A percentile compares a stretch with the other conserved stretches of the same genome.
phyloP scores from a whole-genome alignment of 2,888 invertebrate species.

The Pachliopta kotzebuea region DNA sequence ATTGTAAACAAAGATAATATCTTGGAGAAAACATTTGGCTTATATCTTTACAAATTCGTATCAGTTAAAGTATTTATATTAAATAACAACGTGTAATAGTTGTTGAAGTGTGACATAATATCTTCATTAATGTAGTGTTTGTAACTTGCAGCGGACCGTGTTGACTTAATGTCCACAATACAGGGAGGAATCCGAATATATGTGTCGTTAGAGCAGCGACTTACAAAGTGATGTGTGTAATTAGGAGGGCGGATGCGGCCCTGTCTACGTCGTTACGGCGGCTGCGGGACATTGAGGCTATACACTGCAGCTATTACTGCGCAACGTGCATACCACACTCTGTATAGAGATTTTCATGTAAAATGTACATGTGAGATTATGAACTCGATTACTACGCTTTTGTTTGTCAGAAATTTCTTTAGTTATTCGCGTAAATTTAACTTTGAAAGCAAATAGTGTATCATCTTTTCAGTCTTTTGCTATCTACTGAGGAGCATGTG shows the following conservation, averaged over 20 bases:
- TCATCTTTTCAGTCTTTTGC: too few species aligned
- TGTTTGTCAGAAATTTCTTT: background rate
- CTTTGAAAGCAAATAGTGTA: too few species aligned
- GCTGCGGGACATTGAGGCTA: constrained; percentile 15
- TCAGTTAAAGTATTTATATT: background rate
- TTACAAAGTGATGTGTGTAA: constrained; percentile 23
- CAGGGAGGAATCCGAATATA: constrained; percentile 14
- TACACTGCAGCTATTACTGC: constrained; percentile 2
- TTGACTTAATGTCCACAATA: constrained; percentile 15
- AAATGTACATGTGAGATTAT: background rate
- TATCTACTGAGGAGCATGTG: too few species aligned
- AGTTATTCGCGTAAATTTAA: background rate
- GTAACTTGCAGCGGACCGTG: constrained; percentile 2
- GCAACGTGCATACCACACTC: background rate
- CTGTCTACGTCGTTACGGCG: constrained; percentile 20
- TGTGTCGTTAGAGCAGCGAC: constrained; percentile 11
- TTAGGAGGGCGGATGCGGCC: constrained; percentile 15
- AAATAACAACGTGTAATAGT: background rate
- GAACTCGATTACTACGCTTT: background rate
- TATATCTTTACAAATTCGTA: background rate
- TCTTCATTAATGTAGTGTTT: background rate
- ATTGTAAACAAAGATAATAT: background rate
- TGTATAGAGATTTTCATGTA: background rate
- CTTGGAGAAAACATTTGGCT: background rate
- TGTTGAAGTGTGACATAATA: background rate